Evolutionary conservation across 2,888 invertebrate genomes (phyloP).

Genomic region (Paralinhomoeus sp.): DNA sequence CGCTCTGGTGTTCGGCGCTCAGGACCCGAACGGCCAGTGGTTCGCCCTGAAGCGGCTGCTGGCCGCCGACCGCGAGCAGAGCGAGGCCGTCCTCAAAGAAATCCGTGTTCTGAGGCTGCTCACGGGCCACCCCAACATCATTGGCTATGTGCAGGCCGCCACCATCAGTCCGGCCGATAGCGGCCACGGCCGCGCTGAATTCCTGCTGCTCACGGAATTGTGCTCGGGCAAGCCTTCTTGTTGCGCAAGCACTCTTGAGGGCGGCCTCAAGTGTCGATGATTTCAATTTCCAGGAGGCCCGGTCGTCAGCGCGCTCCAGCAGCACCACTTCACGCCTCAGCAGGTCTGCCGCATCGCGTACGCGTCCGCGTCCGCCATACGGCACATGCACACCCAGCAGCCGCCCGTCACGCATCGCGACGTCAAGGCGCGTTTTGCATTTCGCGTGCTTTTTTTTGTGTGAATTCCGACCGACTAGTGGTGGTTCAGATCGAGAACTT

Average conservation of each 20-base stretch:
- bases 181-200: slow-evolving; percentile 60
- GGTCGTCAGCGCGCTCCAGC: slow-evolving; percentile 25
- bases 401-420: slow-evolving; percentile 85
- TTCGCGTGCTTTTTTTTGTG: too few species aligned
- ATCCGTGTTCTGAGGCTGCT: slow-evolving; percentile 33
- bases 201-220: slow-evolving; percentile 67
- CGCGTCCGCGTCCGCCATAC: slow-evolving; percentile 65
- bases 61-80: slow-evolving; percentile 30
- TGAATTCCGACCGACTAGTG: too few species aligned
- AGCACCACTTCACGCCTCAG: slow-evolving; percentile 22
- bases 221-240: slow-evolving; percentile 75
- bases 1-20: slow-evolving; percentile 33
- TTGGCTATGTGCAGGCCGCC: slow-evolving; percentile 42
- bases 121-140: slow-evolving; percentile 66
- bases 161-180: slow-evolving; percentile 55
- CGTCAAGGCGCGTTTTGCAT: too few species aligned
- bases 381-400: slow-evolving; percentile 70
- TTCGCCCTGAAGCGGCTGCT: slow-evolving; percentile 33
- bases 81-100: slow-evolving; percentile 28
- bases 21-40: slow-evolving; percentile 29
- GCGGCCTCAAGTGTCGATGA: too few species aligned
- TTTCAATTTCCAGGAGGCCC: slow-evolving; percentile 13
- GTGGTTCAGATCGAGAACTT: slow-evolving; percentile 57
- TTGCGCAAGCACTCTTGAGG: too few species aligned
- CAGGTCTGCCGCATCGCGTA: slow-evolving; percentile 54